Evolutionary conservation across 2,113 vertebrate species (phyloP).

Genomic region (Campylomormyrus tamandua): DNA sequence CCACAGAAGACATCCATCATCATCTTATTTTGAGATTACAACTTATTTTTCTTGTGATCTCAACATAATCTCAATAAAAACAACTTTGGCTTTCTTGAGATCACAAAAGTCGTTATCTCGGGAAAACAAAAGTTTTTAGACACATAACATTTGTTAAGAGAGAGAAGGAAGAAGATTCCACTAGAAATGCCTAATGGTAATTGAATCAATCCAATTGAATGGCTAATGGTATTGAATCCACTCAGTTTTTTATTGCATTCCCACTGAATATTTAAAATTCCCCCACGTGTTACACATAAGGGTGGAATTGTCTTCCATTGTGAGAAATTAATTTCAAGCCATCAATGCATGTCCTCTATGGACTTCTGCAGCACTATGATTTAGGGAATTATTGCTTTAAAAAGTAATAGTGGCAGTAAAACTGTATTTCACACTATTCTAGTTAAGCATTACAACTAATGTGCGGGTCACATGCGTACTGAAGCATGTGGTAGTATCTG

Average conservation of each 20-base stretch:
- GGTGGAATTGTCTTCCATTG: background rate
- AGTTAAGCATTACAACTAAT: too few relatives aligned
- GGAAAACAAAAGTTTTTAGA: background rate
- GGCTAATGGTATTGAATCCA: background rate
- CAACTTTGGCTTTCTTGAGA: background rate
- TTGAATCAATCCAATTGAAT: too few relatives aligned
- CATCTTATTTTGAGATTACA: background rate
- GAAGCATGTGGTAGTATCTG: too few relatives aligned
- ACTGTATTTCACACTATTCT: too few relatives aligned
- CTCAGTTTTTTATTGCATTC: background rate
- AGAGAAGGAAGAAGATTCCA: background rate
- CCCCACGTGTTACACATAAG: background rate
- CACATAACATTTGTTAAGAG: background rate
- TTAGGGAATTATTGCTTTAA: too few relatives aligned
- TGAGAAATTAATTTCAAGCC: too few relatives aligned
- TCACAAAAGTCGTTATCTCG: background rate
- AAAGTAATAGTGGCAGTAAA: too few relatives aligned
- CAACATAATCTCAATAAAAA: background rate
- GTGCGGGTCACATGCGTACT: too few relatives aligned
- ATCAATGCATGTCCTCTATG: too few relatives aligned
- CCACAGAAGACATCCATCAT: background rate
- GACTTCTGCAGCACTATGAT: too few relatives aligned
- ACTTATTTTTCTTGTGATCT: background rate
- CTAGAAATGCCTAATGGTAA: background rate
- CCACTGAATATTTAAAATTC: background rate